Conservation (phyloP, 2,113 vertebrate species). For the Apus apus region DNA sequence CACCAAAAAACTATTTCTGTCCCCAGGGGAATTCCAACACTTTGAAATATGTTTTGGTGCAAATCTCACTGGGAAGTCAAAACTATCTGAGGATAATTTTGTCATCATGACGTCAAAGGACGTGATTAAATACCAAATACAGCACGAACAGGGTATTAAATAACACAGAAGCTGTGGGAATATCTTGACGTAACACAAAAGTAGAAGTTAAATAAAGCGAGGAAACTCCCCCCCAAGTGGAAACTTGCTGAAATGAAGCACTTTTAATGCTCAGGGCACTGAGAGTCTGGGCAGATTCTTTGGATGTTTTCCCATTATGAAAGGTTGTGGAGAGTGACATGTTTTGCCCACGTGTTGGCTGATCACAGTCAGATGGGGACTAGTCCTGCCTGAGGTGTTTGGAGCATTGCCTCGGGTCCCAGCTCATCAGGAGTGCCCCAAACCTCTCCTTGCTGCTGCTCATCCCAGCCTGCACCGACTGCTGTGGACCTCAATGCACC, state of each 20-base stretch:
- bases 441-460: neutral
- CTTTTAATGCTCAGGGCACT: neutral
- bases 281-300: neutral
- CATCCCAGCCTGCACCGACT: neutral
- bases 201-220: neutral
- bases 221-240: neutral
- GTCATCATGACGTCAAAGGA: accelerated
- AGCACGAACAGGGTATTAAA: neutral
- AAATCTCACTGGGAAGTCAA: neutral
- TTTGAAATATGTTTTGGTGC: neutral
- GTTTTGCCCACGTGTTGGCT: neutral
- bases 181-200: neutral
- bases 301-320: neutral
- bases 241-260: neutral
- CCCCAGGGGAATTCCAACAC: neutral
- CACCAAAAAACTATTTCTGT: neutral
- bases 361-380: neutral
- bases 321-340: accelerated
- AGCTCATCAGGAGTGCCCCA: neutral
- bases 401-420: neutral
- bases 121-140: accelerated
- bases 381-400: accelerated
- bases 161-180: neutral
- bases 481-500: accelerated
- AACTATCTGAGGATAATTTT: neutral